Percentiles rank a stretch among this genome's conserved stretches.
These are phyloP conservation scores for Sogatella furcifera DNA, from an alignment of 1,140 invertebrate genomes.

Conservation along the genomic window DNA sequence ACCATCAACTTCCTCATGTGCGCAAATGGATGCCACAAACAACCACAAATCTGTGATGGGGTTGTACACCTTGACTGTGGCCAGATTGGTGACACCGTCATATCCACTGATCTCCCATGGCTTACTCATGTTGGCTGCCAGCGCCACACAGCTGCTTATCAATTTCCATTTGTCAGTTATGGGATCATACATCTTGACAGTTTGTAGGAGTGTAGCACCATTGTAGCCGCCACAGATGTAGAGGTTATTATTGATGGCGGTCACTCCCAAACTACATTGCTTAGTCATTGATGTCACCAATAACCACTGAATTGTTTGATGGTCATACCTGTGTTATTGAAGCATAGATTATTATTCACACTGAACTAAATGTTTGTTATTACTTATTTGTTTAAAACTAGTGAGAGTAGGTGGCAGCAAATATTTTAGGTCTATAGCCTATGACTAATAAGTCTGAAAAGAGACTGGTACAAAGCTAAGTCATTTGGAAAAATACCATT, in stretches of 20 bases:
- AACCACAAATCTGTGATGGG: slow-evolving; percentile 61
- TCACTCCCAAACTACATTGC: slow-evolving; percentile 72
- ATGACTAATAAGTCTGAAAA: no score
- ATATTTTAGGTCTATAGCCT: no score
- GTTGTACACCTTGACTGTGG: slow-evolving; percentile 69
- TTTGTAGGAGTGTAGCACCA: slow-evolving; percentile 62
- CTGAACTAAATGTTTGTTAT: no score
- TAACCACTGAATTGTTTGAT: slow-evolving; percentile 59
- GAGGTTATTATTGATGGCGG: slow-evolving; percentile 70
- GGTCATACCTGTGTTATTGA: slow-evolving; percentile 70
- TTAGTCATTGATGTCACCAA: slow-evolving; percentile 70
- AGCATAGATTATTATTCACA: no score
- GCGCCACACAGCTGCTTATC: slow-evolving; percentile 69
- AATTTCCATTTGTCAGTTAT: slow-evolving; percentile 62
- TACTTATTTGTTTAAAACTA: no score
- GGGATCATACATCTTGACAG: slow-evolving; percentile 74
- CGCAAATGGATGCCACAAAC: slow-evolving; percentile 63
- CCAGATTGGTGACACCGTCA: slow-evolving; percentile 65
- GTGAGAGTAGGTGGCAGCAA: no score
- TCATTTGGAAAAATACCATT: no score
- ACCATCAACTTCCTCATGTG: slow-evolving; percentile 82
- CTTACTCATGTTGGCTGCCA: slow-evolving; percentile 78
- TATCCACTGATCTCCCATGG: slow-evolving; percentile 77
- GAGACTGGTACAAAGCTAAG: no score
- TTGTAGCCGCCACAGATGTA: slow-evolving; percentile 80